These are phyloP conservation scores for Natator depressus DNA, from an alignment of 2,113 vertebrate genomes.

Conservation along the genomic window DNA sequence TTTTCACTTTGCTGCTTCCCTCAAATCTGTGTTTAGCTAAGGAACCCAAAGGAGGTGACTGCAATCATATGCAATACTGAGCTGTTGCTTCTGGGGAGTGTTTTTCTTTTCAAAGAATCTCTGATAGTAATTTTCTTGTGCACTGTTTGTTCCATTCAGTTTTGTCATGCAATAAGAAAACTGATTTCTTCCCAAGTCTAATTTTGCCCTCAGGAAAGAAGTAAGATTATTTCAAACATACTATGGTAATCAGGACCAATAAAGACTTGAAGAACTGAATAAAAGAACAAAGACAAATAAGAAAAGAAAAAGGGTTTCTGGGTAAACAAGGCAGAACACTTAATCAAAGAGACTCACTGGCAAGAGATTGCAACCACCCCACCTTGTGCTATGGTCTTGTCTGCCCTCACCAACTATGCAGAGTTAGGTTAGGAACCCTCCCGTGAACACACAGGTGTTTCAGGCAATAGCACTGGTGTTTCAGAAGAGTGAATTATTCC, in stretches of 20 bases:
- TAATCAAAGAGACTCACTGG: background rate
- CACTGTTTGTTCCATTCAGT: background rate
- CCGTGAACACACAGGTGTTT: rapidly evolving
- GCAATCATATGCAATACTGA: background rate
- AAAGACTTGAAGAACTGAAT: background rate
- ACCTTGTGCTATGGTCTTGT: background rate
- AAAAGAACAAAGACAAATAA: background rate
- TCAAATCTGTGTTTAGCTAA: background rate
- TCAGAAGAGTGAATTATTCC: background rate
- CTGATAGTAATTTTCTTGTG: background rate
- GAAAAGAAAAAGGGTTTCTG: background rate
- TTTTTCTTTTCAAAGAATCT: background rate
- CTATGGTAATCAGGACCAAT: background rate
- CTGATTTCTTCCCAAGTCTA: background rate
- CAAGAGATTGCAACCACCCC: background rate
- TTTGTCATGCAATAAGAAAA: background rate
- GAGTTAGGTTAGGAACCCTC: too few relatives aligned
- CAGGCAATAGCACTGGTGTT: background rate
- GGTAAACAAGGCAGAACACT: background rate
- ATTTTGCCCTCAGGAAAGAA: background rate
- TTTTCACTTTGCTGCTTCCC: background rate
- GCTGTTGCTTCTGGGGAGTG: background rate
- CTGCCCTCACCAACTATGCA: rapidly evolving
- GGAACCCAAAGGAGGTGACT: background rate
- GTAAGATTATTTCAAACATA: background rate